Base-by-base conservation (phyloP, 2,113 vertebrate species). In the Catharus bicknelli region DNA sequence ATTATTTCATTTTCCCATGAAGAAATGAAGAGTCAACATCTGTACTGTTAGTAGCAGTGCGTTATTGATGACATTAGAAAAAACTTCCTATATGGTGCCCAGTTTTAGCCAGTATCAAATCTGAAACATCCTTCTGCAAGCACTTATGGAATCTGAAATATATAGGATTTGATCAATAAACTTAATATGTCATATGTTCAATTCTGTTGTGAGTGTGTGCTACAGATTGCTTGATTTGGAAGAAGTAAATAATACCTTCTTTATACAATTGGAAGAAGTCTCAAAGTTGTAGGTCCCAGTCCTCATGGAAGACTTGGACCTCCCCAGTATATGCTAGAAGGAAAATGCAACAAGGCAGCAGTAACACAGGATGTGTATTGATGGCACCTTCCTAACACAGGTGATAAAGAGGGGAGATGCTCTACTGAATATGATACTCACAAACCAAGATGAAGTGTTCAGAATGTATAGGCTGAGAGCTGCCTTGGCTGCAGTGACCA, bases 1-100 rank as follows among this genome's bases (percentile, higher is more conserved):
- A 68, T 84, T 79, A 53, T 53, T 81, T 93, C 64, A 78, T 57
- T 95, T 67, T 55, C 17, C 90, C 34, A 42, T 63, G 32, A 93
- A 92, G 77, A 81, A 63, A 78, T 47, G 66, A 81, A 78, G 16
- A 66, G 4, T 70, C 51, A 93, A 82, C 10, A 73, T 20, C 17
- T 87, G 38, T 19, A 79, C 38, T 68, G 72, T 82, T 84, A 57
- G 16, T 84, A 57, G 16, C 30, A 64, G 13, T 29, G 5, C 57
- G 15, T 53, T 69, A 83, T 0, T 67, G 58, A 78, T 55, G 20
- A 70, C 34, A 50, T 40, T 26, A 47, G 11, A 83, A 12, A 12
- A 25, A 45, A 7, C 11, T 22, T 73, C 16, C 62, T 83, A 64
- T 40, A 53, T 13, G 16, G 7, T 72, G 17, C 43, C 29, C 34